Evolutionary conservation across 2,888 invertebrate genomes (phyloP), one percentile per base, ranked within the genome.

Genomic region (Rhingia campestris): DNA sequence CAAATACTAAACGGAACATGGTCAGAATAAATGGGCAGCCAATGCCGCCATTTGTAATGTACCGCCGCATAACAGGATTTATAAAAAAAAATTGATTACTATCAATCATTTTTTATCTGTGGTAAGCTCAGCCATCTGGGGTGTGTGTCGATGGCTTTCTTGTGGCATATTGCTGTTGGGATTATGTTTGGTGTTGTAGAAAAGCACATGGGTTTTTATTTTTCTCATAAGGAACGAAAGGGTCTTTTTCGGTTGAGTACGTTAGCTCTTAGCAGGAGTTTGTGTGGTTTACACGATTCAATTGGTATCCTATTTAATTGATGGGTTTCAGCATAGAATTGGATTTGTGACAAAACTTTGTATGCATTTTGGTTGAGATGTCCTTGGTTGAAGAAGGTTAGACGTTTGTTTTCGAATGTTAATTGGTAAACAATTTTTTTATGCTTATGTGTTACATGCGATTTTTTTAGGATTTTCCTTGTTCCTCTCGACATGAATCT

Each of bases 41-140:
- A 45, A 35, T 45, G 54, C 9, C 14, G 35, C 32, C 14, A 56
- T 33, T 51, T 49, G 39, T 51, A 74, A 64, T 66, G 22, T 22
- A 22, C 49, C 22, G 43, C 12, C 61, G 6, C 58, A 59, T 51
- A 75, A 75, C 43, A 58, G 30, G 73, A 73, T 73, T 73, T 75
- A 51, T 43, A 75, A 54, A 66, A 59, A 66, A 45, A 66, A 75
- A 75, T 75, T 75, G 74, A 75, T 75, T 75, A 75, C 58, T 75
- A 75, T 75, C 74, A 75, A 67, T 75, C 63, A 63, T 64, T 56
- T 66, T 58, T 49, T 64, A 66, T 74, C 74, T 59, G 22, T 10
- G 49, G 30, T 58, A 51, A 66, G 66, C 58, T 59, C 30, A 59
- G 10, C 14, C 63, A 73, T 45, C 63, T 54, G 63, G 47, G 47